Base-by-base conservation (phyloP, 2,888 invertebrate species). In the Margaritifera margaritifera region DNA sequence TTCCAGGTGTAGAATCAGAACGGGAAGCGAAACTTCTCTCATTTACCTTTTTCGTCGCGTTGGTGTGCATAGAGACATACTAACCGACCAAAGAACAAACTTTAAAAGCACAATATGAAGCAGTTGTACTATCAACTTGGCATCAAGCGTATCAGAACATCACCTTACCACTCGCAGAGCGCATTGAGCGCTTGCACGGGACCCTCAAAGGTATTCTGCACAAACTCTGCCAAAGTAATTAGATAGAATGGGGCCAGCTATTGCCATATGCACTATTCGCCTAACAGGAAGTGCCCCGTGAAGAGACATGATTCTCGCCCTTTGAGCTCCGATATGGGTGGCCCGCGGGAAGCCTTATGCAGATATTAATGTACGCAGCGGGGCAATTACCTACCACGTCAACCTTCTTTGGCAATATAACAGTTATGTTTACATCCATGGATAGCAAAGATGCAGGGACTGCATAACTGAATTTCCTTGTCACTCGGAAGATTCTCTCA, bases 241-340 rank as follows among this genome's bases (percentile, higher is more conserved):
- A 53, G 64, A 50, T 58, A 52, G 8, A 73, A 80, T 25, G 19
- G 54, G 51, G 72, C 73, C 1, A 69, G 31, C 42, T 61, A 80
- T 20, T 80, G 79, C 78, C 75, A 82, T 65, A 56, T 64, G 31
- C 75, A 71, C 59, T 69, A 18, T 79, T 80, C 67, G 71, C 72
- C 11, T 73, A 78, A 20, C 42, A 76, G 22, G 75, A 73, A 62
- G 69, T 65, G 5, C 66, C 74, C 20, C 74, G 76, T 42, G 74
- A 66, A 25, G 71, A 66, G 59, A 51, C 64, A 42, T 68, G 69
- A 6, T 76, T 75, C 53, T 68, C 71, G 3, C 72, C 70, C 6
- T 79, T 77, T 67, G 69, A 74, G 55, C 64, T 70, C 18, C 31
- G 72, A 18, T 78, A 72, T 62, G 74, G 73, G 18, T 20, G 72